Evolutionary conservation across 30 jellyfish, hydroid and myxozoan species (phyloP), one percentile per base, ranked within the genome.

Genomic region (Aurelia aurita): DNA sequence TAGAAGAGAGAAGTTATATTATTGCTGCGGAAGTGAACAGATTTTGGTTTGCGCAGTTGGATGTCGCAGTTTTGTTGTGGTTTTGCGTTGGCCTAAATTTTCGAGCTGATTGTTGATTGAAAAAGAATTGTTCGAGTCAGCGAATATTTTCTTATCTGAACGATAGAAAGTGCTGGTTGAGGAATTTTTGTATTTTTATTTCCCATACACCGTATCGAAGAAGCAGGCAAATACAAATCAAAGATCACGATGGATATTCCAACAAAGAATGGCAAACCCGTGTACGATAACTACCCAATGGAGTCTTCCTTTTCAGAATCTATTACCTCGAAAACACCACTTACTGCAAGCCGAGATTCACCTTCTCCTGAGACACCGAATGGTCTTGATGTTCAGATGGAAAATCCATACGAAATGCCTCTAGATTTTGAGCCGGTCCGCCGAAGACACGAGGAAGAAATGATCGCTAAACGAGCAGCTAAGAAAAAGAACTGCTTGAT

Each of bases 271-370:
- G 67, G 67, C 26, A 55, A 55, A 55, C 67, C 45, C 26, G 20
- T 18, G 28, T 71, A 71, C 51, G 68, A 57, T 19, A 71, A 71
- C 23, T 71, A 39, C 58, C 83, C 83, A 18, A 39, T 16, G 46
- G 93, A 83, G 55, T 83, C 93, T 22, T 70, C 93, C 22, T 83
- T 83, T 23, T 58, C 86, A 20, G 87, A 83, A 20, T 83, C 93
- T 7, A 74, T 83, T 64, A 29, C 80, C 13, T 83, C 93, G 31
- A 60, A 80, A 29, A 83, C 93, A 2, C 93, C 93, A 18, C 13
- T 83, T 10, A 71, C 87, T 3, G 66, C 83, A 5, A 18, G 26
- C 43, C 49, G 87, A 9, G 81, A 58, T 8, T 70, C 93, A 23
- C 86, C 93, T 15, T 68, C 93, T 20, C 87, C 80, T 1, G 76